Percentiles rank a stretch among this genome's conserved stretches.
These are phyloP conservation scores for Keiferia lycopersicella DNA, from an alignment of 2,888 invertebrate species.

Conservation along the genomic window DNA sequence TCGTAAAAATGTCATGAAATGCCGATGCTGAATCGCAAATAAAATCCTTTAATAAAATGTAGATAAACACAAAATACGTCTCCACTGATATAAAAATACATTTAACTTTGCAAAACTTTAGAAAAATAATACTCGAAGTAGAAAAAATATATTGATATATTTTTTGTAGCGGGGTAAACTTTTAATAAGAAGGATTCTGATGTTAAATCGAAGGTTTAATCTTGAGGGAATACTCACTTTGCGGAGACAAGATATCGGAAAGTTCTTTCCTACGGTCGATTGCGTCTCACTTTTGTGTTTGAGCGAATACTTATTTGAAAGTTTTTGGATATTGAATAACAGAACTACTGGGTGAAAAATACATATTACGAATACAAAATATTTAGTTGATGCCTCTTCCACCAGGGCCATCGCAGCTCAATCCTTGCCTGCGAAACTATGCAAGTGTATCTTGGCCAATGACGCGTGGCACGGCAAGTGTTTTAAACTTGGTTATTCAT, in stretches of 20 bases:
- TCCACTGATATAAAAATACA: neutral
- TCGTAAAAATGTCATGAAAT: constrained; percentile 61
- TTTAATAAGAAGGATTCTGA: constrained; percentile 12
- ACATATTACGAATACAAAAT: no score
- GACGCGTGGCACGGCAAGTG: no score
- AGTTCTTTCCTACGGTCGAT: constrained; percentile 39
- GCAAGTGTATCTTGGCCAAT: no score
- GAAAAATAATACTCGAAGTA: neutral
- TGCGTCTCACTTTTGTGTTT: constrained; percentile 30
- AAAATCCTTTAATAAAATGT: neutral
- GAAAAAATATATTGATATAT: neutral
- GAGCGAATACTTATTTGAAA: neutral
- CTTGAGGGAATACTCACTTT: constrained; percentile 34
- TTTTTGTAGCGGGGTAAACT: neutral
- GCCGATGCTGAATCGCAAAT: constrained; percentile 35
- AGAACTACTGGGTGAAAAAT: neutral
- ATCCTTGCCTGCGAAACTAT: no score
- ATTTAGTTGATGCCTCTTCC: no score
- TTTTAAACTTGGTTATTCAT: no score
- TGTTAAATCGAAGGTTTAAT: constrained; percentile 25
- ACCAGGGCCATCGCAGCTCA: no score
- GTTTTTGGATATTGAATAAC: neutral
- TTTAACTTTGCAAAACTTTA: neutral
- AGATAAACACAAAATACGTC: neutral
- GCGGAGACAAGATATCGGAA: constrained; percentile 36